Evolutionary conservation across 2,797 vertebrate species (phyloP).

Genomic region (Tamandua tetradactyla): DNA sequence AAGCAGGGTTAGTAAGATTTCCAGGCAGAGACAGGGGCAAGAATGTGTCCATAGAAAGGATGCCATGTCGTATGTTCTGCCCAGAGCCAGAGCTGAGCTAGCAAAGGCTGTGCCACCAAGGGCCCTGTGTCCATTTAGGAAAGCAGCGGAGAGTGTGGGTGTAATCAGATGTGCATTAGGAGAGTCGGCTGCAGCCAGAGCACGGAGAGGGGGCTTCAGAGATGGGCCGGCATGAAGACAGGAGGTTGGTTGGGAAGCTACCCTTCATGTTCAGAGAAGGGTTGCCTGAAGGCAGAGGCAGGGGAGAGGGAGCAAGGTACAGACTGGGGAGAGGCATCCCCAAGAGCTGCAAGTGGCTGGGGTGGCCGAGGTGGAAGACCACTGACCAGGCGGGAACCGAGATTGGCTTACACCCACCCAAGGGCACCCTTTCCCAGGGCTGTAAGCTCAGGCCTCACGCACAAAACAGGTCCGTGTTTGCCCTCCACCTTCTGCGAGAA

Average conservation of each 20-base stretch:
- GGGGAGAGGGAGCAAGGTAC: background rate
- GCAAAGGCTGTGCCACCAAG: background rate
- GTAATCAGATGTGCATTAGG: background rate
- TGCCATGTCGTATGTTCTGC: too few species aligned
- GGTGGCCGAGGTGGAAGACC: background rate
- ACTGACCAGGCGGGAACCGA: accelerated
- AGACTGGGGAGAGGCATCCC: background rate
- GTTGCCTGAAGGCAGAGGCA: background rate
- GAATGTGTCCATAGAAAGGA: background rate
- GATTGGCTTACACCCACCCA: background rate
- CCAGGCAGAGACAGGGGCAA: background rate
- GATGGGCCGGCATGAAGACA: background rate
- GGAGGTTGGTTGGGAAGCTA: background rate
- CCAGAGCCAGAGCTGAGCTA: too few species aligned
- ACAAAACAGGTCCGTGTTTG: too few species aligned
- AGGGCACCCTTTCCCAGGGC: background rate
- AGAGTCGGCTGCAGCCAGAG: background rate
- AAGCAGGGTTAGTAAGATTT: background rate
- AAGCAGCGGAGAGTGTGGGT: too few species aligned
- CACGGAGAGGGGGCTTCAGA: background rate
- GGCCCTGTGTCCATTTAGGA: accelerated
- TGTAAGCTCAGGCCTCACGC: background rate
- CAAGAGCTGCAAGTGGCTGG: background rate
- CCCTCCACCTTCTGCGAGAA: background rate
- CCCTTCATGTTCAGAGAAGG: accelerated